Percentiles rank a stretch among this genome's conserved stretches.
Evolutionary conservation across 2,888 invertebrate genomes (phyloP).

Genomic region (Plebejus anna): DNA sequence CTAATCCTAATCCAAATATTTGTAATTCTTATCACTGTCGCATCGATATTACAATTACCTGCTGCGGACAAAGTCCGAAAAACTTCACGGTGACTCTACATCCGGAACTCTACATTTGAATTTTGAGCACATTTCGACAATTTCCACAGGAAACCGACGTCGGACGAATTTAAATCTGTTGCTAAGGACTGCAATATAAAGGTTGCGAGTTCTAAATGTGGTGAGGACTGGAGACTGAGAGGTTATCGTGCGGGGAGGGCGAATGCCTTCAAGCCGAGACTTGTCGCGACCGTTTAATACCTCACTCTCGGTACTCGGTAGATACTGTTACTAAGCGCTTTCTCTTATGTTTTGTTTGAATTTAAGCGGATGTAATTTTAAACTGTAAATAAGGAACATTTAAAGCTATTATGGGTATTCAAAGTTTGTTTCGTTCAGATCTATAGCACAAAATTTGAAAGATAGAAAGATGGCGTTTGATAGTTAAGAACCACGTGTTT

Average conservation of each 20-base stretch:
- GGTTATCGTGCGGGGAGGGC: slow-evolving; percentile 63
- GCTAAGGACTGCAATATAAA: slow-evolving; percentile 26
- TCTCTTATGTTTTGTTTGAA: not conserved
- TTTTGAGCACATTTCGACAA: not conserved
- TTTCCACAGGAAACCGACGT: slow-evolving; percentile 12
- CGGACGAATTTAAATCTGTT: slow-evolving; percentile 23
- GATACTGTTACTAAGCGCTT: slow-evolving; percentile 19
- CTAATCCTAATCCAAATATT: not conserved
- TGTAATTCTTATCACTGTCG: not conserved
- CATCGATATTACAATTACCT: not conserved
- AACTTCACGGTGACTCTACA: slow-evolving; percentile 1
- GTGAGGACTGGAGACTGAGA: slow-evolving; percentile 35
- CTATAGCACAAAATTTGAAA: not conserved
- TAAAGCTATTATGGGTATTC: not conserved
- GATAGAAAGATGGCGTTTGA: not conserved
- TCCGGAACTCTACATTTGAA: slow-evolving; percentile 1
- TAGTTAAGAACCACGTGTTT: not conserved
- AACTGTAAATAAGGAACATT: not conserved
- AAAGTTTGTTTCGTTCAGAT: not conserved
- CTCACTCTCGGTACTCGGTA: slow-evolving; percentile 40
- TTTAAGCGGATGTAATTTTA: not conserved
- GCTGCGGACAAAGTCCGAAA: not conserved
- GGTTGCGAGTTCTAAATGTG: slow-evolving; percentile 37
- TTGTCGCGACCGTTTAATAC: slow-evolving; percentile 54
- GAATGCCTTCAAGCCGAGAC: slow-evolving; percentile 65